These are phyloP conservation scores for Euspilapteryx auroguttella DNA, from an alignment of 2,888 invertebrate genomes.

Conservation along the genomic window DNA sequence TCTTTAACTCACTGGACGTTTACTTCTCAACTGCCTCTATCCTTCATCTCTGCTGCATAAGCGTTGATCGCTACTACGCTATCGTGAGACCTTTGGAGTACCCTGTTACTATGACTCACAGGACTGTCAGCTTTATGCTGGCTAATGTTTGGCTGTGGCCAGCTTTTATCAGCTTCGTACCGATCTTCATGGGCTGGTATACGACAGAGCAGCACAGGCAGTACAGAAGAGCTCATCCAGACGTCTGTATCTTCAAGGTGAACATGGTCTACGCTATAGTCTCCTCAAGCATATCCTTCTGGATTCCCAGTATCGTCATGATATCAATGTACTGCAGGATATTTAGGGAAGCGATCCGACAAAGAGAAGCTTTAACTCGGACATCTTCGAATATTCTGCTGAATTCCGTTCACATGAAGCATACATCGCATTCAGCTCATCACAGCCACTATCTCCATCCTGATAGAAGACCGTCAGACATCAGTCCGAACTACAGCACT, in stretches of 20 bases:
- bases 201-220: slow-evolving; percentile 80
- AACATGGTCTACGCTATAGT: slow-evolving; percentile 87
- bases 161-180: slow-evolving; percentile 89
- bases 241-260: slow-evolving; percentile 81
- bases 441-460: slow-evolving; percentile 58
- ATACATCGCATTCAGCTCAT: slow-evolving; percentile 72
- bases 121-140: slow-evolving; percentile 79
- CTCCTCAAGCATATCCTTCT: slow-evolving; percentile 88
- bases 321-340: slow-evolving; percentile 89
- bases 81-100: slow-evolving; percentile 92
- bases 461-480: slow-evolving; percentile 45
- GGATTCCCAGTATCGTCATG: slow-evolving; percentile 93
- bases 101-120: slow-evolving; percentile 87
- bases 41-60: slow-evolving; percentile 91
- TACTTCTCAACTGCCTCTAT: slow-evolving; percentile 92
- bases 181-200: slow-evolving; percentile 95
- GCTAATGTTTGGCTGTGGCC: slow-evolving; percentile 92
- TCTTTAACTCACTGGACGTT: slow-evolving; percentile 93
- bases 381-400: slow-evolving; percentile 86
- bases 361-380: slow-evolving; percentile 78
- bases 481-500: slow-evolving; percentile 52
- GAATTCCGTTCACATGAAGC: slow-evolving; percentile 82
- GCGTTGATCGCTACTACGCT: slow-evolving; percentile 89
- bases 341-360: slow-evolving; percentile 79
- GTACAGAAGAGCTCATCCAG: slow-evolving; percentile 65